These are phyloP conservation scores for Cisticola juncidis DNA, from an alignment of 2,113 vertebrate genomes.

Conservation along the genomic window DNA sequence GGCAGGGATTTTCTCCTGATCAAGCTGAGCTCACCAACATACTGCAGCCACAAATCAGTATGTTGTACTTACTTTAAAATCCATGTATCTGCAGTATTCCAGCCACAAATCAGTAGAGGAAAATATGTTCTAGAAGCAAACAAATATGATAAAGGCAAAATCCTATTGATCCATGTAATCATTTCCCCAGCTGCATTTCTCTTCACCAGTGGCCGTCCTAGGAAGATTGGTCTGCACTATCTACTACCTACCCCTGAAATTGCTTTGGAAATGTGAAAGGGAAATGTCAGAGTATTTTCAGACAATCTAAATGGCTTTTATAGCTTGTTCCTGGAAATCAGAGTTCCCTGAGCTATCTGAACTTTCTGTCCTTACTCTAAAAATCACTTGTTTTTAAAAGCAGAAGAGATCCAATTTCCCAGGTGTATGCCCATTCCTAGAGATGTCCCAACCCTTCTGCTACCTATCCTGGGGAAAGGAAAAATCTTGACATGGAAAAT, in stretches of 20 bases:
- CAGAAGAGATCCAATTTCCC: not conserved
- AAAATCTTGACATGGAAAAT: not conserved
- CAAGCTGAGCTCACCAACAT: not conserved
- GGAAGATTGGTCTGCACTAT: not conserved
- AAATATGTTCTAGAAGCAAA: not conserved
- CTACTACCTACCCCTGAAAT: not conserved
- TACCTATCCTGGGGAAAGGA: not conserved
- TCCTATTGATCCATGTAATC: not conserved
- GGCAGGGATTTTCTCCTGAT: not conserved
- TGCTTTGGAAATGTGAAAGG: not conserved
- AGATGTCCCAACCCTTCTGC: not conserved
- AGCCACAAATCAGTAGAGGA: not conserved
- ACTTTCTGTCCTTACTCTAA: not conserved
- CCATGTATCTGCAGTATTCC: not conserved
- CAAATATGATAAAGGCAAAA: not conserved
- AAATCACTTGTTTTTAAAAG: not conserved
- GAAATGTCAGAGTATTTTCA: not conserved
- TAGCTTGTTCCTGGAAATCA: not conserved
- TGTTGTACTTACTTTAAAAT: not conserved
- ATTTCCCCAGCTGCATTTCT: not conserved
- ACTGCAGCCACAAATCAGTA: not conserved
- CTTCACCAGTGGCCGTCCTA: not conserved
- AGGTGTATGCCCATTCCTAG: not conserved
- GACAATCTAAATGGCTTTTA: not conserved
- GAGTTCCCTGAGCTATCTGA: not conserved